A percentile compares a stretch with the other conserved stretches of the same genome.
These are phyloP conservation scores for Heptranchias perlo DNA, from an alignment of 2,113 vertebrate genomes.

Conservation along the genomic window DNA sequence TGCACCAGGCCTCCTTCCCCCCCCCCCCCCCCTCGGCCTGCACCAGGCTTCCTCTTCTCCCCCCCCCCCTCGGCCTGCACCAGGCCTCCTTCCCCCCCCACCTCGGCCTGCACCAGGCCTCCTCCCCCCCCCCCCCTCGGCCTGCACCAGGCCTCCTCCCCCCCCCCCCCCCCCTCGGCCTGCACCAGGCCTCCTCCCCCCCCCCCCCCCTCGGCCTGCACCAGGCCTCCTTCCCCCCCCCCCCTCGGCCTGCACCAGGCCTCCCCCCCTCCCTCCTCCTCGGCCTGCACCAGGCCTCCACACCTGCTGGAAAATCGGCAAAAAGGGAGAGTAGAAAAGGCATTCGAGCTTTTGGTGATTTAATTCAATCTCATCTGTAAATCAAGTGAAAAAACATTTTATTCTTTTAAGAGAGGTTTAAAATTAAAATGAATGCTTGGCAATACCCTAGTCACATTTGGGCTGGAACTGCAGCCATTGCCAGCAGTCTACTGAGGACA, in stretches of 20 bases:
- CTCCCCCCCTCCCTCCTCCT: not conserved
- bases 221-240: too few species aligned
- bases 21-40: not conserved
- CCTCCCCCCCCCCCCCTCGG: not conserved
- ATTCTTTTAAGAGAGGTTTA: not conserved
- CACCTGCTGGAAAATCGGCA: not conserved
- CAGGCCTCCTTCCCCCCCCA: too few species aligned
- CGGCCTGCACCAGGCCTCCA: not conserved
- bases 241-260: not conserved
- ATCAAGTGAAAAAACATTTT: not conserved
- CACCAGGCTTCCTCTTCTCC: too few species aligned
- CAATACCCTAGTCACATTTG: not conserved
- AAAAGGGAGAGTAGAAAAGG: too few species aligned
- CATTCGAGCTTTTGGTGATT: not conserved
- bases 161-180: not conserved
- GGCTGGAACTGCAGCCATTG: not conserved
- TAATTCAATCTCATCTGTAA: not conserved
- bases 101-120: not conserved
- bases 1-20: too few species aligned
- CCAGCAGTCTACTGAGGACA: not conserved
- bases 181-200: too few species aligned
- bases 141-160: too few species aligned
- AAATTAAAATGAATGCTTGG: not conserved
- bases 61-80: not conserved
- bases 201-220: not conserved